A percentile compares a stretch with the other conserved stretches of the same genome.
Evolutionary conservation across 2,797 vertebrate genomes (phyloP).

Genomic region (Xerus rutilus): DNA sequence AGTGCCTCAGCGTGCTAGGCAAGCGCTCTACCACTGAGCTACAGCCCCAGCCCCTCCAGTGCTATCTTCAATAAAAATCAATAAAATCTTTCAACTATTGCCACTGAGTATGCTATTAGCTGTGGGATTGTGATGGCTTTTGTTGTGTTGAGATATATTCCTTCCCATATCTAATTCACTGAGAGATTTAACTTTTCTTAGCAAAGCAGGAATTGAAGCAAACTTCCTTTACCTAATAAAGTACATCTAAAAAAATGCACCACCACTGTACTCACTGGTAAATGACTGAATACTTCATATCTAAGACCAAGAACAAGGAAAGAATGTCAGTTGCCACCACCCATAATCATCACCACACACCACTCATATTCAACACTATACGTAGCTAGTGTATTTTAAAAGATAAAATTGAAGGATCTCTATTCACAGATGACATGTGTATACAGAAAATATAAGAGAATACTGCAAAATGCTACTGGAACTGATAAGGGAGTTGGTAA

Average conservation of each 20-base stretch:
- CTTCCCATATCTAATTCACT: too few species aligned
- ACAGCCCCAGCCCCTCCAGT: too few species aligned
- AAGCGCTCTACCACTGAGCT: too few species aligned
- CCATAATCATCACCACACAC: neutral
- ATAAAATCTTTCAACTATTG: neutral
- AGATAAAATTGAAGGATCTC: neutral
- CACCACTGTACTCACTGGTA: neutral
- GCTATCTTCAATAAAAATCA: neutral
- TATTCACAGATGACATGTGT: neutral
- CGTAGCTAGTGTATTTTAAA: neutral
- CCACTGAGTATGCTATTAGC: neutral
- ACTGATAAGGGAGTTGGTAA: neutral
- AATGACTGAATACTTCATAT: neutral
- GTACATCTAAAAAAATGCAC: neutral
- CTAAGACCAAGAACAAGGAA: neutral
- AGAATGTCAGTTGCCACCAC: neutral
- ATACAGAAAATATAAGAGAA: neutral
- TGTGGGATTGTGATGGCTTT: neutral
- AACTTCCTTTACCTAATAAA: neutral
- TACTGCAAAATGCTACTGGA: neutral
- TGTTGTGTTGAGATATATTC: neutral
- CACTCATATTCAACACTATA: neutral
- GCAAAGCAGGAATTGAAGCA: neutral
- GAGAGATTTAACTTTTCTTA: neutral
- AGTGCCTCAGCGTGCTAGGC: too few species aligned